A percentile compares a stretch with the other conserved stretches of the same genome.
Evolutionary conservation across 1,140 invertebrate genomes (phyloP).

Genomic region (Delia radicum): DNA sequence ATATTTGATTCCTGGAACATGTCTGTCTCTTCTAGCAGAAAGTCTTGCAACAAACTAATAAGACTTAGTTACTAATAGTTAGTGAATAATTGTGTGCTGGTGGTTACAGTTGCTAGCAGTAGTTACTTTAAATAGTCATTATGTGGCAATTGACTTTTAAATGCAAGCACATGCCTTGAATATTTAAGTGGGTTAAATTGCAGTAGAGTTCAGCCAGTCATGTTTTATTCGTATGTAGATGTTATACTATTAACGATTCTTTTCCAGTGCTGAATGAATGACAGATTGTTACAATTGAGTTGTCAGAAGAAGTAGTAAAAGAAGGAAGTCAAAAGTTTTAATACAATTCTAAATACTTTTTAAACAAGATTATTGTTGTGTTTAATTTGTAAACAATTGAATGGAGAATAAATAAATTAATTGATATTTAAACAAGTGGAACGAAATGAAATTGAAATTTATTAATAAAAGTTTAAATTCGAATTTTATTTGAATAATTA

Average conservation of each 20-base stretch:
- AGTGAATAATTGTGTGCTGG: background rate
- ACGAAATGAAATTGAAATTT: too few relatives aligned
- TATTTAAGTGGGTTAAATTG: conserved; percentile 18
- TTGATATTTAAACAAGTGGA: too few relatives aligned
- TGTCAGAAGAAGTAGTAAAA: background rate
- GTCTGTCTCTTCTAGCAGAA: too few relatives aligned
- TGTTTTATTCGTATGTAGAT: background rate
- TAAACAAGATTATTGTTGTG: too few relatives aligned
- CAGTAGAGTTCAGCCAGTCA: background rate
- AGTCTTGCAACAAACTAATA: too few relatives aligned
- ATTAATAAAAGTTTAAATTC: too few relatives aligned
- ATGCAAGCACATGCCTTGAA: conserved; percentile 1
- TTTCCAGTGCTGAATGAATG: background rate
- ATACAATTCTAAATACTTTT: too few relatives aligned
- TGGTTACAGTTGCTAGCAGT: background rate
- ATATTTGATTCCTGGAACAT: too few relatives aligned
- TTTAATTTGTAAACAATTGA: too few relatives aligned
- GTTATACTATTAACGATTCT: background rate
- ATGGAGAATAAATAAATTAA: too few relatives aligned
- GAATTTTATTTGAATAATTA: too few relatives aligned
- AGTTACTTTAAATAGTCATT: background rate
- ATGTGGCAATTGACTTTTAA: conserved; percentile 19
- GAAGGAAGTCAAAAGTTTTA: background rate
- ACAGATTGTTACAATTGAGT: background rate
- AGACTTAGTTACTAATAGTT: background rate